Conservation (phyloP, 2,888 invertebrate species). For the Chrysolina oricalcia region DNA sequence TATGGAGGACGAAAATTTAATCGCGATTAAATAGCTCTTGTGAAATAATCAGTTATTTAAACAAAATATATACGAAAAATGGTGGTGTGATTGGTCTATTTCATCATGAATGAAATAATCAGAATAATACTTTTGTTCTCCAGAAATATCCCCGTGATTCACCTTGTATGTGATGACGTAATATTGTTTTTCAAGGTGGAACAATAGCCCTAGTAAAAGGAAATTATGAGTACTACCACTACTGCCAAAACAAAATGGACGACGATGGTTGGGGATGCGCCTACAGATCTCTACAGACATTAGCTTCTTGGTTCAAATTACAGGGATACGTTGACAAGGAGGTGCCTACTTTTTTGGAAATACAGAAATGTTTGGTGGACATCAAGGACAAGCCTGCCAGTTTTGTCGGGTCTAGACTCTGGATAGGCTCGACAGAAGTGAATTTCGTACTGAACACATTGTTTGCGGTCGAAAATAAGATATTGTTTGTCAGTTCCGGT, state of each 20-base stretch:
- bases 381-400: conserved; percentile 92
- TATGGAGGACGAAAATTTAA: too few relatives aligned
- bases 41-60: too few relatives aligned
- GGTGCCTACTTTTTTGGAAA: conserved; percentile 88
- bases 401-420: conserved; percentile 93
- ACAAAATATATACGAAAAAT: too few relatives aligned
- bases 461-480: conserved; percentile 84
- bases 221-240: conserved; percentile 95
- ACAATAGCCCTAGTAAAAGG: conserved; percentile 82
- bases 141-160: background rate
- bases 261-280: conserved; percentile 99
- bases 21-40: too few relatives aligned
- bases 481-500: conserved; percentile 90
- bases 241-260: conserved; percentile 94
- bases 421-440: conserved; percentile 99
- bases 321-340: conserved; percentile 87
- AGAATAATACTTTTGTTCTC: too few relatives aligned
- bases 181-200: conserved; percentile 66
- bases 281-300: conserved; percentile 96
- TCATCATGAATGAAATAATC: too few relatives aligned
- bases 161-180: background rate
- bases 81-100: too few relatives aligned
- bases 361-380: conserved; percentile 94
- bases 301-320: conserved; percentile 93
- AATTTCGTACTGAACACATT: conserved; percentile 91